Base-by-base conservation (phyloP, 2,888 invertebrate species). In the Anagyrus pseudococci region DNA sequence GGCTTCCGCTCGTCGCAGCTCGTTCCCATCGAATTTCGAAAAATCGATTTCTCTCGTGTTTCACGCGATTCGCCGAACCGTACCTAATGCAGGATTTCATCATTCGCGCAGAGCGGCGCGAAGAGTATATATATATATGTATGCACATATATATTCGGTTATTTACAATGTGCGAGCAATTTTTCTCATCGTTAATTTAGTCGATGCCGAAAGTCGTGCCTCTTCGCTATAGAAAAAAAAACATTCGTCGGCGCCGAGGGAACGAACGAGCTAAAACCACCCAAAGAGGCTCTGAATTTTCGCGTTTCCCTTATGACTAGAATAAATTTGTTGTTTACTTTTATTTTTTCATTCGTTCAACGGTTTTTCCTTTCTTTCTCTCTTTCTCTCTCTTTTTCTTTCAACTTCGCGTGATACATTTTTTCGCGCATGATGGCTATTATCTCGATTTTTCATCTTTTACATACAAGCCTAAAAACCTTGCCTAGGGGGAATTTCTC, bases 1-100 rank as follows among this genome's bases (percentile, higher is more conserved):
- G 67, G 71, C 74, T 73, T 75, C 73, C 72, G 72, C 71, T 73
- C 73, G 69, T 67, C n/a, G 43, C 52, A 49, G 50, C 55, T 55
- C 56, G 50, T 57, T 58, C 58, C 33, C 66, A n/a, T 62, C 63
- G 57, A 64, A 64, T 70, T 66, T 62, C 65, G 65, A 23, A 29
- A 37, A 13, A 49, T 40, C 10, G 8, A 15, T 29, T 54, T 46
- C 26, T n/a, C n/a, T n/a, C 17, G 33, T 48, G 19, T 61, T 63
- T 57, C 40, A 29, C 26, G 46, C 43, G 50, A 23, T 44, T 4
- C 33, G 40, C 58, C 41, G 29, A 47, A 44, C 19, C 40, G 49
- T 25, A 59, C 61, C 67, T 29, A 67, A 67, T 57, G 20, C 53
- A 22, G 33, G 62, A 62, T 64, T 67, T 56, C 33, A 37, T 67